Evolutionary conservation across 2,888 invertebrate species (phyloP).

Genomic region (Tortricodes alternella): DNA sequence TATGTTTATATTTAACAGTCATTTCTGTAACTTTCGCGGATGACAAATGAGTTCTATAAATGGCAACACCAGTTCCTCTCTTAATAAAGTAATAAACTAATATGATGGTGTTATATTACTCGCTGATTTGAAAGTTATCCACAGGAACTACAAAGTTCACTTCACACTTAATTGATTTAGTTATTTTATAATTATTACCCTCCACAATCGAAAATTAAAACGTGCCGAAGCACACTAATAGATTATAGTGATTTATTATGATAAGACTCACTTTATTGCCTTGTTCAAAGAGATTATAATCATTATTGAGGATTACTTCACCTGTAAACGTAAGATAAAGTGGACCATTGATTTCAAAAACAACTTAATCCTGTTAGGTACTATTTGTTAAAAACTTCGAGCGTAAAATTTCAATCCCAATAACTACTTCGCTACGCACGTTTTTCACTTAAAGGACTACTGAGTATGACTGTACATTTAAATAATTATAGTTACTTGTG

Average conservation of each 20-base stretch:
- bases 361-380: constrained; percentile 31
- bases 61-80: not conserved
- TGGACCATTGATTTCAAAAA: constrained; percentile 16
- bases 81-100: not conserved
- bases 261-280: constrained; percentile 17
- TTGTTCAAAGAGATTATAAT: constrained; percentile 32
- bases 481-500: not conserved
- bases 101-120: not conserved
- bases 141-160: not conserved
- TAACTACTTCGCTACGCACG: not conserved
- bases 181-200: not conserved
- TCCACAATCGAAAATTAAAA: not conserved
- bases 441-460: constrained; percentile 1
- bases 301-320: constrained; percentile 27
- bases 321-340: constrained; percentile 19
- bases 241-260: constrained; percentile 25
- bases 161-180: not conserved
- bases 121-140: not conserved
- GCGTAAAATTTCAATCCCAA: constrained; percentile 28
- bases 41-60: constrained; percentile 1
- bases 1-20: constrained; percentile 4
- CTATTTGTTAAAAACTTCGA: constrained; percentile 10
- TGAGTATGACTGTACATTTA: not conserved
- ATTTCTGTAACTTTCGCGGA: constrained; percentile 18
- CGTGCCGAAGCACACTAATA: not conserved